Conservation (phyloP, 2,113 vertebrate species). For the Todiramphus saurophagus region DNA sequence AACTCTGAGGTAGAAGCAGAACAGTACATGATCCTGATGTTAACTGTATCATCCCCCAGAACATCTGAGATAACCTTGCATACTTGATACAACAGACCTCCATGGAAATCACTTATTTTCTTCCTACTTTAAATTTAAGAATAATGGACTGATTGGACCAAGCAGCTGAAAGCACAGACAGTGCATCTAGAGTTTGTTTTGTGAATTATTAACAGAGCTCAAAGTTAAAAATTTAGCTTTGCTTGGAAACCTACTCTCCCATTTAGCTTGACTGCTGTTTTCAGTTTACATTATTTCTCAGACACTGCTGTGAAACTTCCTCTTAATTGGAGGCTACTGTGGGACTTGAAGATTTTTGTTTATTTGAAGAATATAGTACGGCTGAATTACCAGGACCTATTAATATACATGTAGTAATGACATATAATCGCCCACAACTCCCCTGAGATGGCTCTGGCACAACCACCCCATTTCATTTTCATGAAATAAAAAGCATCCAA, state of each 20-base stretch:
- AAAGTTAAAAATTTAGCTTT: conserved; percentile 62
- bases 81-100: conserved; percentile 28
- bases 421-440: conserved; percentile 63
- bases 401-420: conserved; percentile 64
- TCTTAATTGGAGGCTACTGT: conserved; percentile 55
- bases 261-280: conserved; percentile 56
- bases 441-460: conserved; percentile 43
- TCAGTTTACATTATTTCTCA: conserved; percentile 57
- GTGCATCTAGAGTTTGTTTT: conserved; percentile 48
- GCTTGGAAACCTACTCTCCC: conserved; percentile 31
- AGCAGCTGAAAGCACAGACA: conserved; percentile 52
- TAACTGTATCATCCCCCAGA: background rate
- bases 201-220: conserved; percentile 50
- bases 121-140: conserved; percentile 35
- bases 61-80: background rate
- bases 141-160: conserved; percentile 44
- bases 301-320: conserved; percentile 47
- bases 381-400: conserved; percentile 59
- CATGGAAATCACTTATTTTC: conserved; percentile 16
- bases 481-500: conserved; percentile 65
- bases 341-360: conserved; percentile 66
- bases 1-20: background rate
- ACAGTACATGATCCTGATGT: background rate
- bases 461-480: conserved; percentile 55
- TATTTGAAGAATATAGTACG: conserved; percentile 61